A percentile compares a stretch with the other conserved stretches of the same genome.
These are phyloP conservation scores for Heloderma charlesbogerti DNA, from an alignment of 2,113 vertebrate species.

Conservation along the genomic window DNA sequence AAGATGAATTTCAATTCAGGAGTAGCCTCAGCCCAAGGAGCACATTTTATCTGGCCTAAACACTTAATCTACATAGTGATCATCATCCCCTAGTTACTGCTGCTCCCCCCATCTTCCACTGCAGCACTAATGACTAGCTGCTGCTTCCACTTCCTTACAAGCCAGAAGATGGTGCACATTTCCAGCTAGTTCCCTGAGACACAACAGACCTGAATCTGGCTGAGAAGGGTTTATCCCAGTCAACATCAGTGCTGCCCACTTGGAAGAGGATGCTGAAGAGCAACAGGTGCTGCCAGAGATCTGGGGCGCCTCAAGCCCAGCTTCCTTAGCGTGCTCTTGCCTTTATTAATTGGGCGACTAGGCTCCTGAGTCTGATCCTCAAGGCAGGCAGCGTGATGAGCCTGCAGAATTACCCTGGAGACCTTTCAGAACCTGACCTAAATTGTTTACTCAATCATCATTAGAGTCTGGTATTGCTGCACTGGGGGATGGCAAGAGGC, in stretches of 20 bases:
- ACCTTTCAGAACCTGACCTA: neutral
- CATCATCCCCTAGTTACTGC: neutral
- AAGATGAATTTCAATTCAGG: neutral
- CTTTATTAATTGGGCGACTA: neutral
- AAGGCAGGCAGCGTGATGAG: neutral
- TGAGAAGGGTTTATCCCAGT: fast-evolving
- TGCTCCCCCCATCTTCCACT: neutral
- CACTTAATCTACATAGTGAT: neutral
- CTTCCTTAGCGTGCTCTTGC: fast-evolving
- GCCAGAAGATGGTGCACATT: neutral
- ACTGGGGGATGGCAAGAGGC: neutral
- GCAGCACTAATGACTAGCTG: neutral
- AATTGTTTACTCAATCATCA: constrained; percentile 5
- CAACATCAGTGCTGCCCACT: fast-evolving
- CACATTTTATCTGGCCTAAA: neutral
- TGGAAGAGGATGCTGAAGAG: neutral
- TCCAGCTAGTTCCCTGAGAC: neutral
- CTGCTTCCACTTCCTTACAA: neutral
- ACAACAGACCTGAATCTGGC: neutral
- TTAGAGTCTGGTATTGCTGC: neutral
- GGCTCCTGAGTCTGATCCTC: neutral
- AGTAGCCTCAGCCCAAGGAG: neutral
- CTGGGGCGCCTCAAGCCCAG: neutral
- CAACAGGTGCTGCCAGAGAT: neutral
- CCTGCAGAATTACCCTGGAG: constrained; percentile 3